Conservation (phyloP, 2,888 invertebrate genomes). For the Beris morrisii region DNA sequence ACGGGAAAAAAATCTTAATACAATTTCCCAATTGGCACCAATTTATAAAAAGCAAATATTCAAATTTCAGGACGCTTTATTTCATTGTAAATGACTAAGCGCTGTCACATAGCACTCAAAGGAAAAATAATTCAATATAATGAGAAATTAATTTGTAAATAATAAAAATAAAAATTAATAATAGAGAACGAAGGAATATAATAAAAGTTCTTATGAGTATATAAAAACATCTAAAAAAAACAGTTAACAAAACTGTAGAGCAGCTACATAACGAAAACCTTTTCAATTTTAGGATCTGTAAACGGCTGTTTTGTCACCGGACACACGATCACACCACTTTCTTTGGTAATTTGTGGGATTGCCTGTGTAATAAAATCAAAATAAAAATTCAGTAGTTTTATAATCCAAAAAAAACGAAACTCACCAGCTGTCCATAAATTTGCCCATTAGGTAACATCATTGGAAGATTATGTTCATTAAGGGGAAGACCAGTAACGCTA, state of each 20-base stretch:
- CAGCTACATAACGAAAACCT: slow-evolving; percentile 94
- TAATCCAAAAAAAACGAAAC: slow-evolving; percentile 16
- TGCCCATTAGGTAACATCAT: slow-evolving; percentile 99
- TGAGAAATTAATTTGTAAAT: background rate
- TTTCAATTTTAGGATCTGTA: slow-evolving; percentile 88
- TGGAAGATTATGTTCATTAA: slow-evolving; percentile 97
- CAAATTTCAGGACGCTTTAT: too few species aligned
- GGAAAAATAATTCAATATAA: too few species aligned
- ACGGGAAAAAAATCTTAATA: too few species aligned
- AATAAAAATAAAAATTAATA: background rate
- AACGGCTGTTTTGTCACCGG: slow-evolving; percentile 93
- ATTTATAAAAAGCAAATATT: too few species aligned
- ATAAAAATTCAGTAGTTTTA: background rate
- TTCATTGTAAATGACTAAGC: too few species aligned
- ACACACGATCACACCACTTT: slow-evolving; percentile 89
- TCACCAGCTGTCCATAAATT: slow-evolving; percentile 90
- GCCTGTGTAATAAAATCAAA: slow-evolving; percentile 65
- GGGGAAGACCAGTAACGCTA: slow-evolving; percentile 80
- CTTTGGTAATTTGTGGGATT: slow-evolving; percentile 88
- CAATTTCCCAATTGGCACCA: too few species aligned
- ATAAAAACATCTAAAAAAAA: too few species aligned
- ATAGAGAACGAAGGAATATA: background rate
- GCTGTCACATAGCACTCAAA: too few species aligned
- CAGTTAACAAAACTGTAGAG: background rate
- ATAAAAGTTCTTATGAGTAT: background rate